These are phyloP conservation scores for Coelopa pilipes DNA, from an alignment of 2,888 invertebrate species.

Conservation along the genomic window DNA sequence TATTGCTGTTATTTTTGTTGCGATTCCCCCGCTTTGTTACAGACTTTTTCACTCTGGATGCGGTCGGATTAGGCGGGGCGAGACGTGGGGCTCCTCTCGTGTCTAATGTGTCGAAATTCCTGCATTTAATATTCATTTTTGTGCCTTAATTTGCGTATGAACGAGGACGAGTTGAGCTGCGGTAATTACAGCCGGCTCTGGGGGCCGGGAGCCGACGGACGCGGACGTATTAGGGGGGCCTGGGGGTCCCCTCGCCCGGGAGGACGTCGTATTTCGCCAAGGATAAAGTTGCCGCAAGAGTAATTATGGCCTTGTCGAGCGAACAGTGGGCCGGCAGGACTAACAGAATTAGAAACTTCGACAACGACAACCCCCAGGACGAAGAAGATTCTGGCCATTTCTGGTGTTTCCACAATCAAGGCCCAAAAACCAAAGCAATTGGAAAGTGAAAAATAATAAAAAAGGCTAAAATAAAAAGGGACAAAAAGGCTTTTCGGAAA, in stretches of 20 bases:
- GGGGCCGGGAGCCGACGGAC: not conserved
- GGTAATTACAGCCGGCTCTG: not conserved
- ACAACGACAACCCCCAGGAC: too few relatives aligned
- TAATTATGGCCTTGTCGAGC: not conserved
- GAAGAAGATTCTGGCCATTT: not conserved
- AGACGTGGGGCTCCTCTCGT: not conserved
- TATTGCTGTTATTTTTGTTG: too few relatives aligned
- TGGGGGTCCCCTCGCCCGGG: too few relatives aligned
- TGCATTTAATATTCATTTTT: slow-evolving; percentile 33
- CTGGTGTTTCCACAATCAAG: not conserved
- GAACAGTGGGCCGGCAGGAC: not conserved
- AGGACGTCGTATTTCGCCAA: too few relatives aligned
- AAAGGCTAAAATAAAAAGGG: too few relatives aligned
- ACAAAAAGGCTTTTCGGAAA: too few relatives aligned
- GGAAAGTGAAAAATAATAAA: too few relatives aligned
- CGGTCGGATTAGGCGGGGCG: not conserved
- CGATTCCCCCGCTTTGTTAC: too few relatives aligned
- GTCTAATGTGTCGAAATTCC: slow-evolving; percentile 26
- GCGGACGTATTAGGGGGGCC: not conserved
- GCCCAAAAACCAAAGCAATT: not conserved
- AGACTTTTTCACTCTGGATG: too few relatives aligned
- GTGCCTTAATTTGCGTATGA: slow-evolving; percentile 23
- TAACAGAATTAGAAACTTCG: not conserved
- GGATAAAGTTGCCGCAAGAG: too few relatives aligned
- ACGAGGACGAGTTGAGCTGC: slow-evolving; percentile 19